Base-by-base conservation (phyloP, 2,888 invertebrate genomes). In the Lutraria lutraria region DNA sequence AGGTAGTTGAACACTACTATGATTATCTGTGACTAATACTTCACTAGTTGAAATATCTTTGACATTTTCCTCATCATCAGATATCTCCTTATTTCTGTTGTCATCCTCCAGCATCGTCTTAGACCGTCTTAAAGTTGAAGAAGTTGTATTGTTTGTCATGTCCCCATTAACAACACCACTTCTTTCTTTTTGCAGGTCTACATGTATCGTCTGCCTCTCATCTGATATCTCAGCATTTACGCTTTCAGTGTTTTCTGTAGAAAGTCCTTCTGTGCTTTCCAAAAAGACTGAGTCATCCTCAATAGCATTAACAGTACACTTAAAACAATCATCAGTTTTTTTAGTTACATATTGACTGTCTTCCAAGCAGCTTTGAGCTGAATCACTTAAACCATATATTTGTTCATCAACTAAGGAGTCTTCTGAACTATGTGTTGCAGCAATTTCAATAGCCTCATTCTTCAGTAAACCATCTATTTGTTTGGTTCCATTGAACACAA, bases 91-190 rank as follows among this genome's bases (percentile, higher is more conserved):
- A 34, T 84, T 25, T 72, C 89, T 83, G 53, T 89, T 89, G 31
- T 89, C 89, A 34, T 81, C 81, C n/a, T 83, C 83, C 34, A 29
- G 56, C 21, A 56, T 80, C 21, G 89, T 89, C 21, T 81, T 80
- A 29, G 54, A 86, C 34, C 89, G 63, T 56, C 56, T 85, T 31
- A 84, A 81, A 76, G 76, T 31, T 31, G 31, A 16, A 34, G 31
- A 13, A 76, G 16, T 31, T 68, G 25, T 68, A n/a, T 6, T 25
- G 25, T 8, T 25, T 10, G n/a, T 25, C n/a, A 12, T 68, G 63
- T 68, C 25, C 25, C 25, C 63, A n/a, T 68, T n/a, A 3, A 68
- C 25, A 68, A n/a, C 12, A 68, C 63, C 63, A 25, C 63, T 68
- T 6, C 63, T 25, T 68, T 12, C 13, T 13, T 68, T 68, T 25